phyloP scores from a whole-genome alignment of 2,888 invertebrate genomes.

The Metopia argyrocephala region DNA sequence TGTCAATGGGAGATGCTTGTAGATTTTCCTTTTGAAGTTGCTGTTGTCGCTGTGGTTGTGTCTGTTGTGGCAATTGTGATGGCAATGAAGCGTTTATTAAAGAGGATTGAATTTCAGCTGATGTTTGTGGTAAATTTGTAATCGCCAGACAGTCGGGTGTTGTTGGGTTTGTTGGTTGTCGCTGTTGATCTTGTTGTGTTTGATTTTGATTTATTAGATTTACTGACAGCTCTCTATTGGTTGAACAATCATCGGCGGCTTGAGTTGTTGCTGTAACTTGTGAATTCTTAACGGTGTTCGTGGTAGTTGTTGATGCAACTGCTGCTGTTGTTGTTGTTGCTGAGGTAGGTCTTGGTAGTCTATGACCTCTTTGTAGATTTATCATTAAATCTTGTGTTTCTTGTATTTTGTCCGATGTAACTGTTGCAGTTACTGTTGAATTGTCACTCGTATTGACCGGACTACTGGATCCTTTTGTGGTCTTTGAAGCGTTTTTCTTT shows the following conservation, averaged over 20 bases:
- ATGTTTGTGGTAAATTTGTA: slow-evolving; percentile 52
- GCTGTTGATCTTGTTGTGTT: slow-evolving; percentile 24
- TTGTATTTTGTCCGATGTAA: slow-evolving; percentile 37
- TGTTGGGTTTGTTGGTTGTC: slow-evolving; percentile 7
- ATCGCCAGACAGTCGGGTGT: slow-evolving; percentile 14
- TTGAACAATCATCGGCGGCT: slow-evolving; percentile 36
- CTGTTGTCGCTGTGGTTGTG: slow-evolving; percentile 24
- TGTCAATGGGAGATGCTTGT: slow-evolving; percentile 44
- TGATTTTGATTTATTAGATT: slow-evolving; percentile 65
- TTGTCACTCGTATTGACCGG: slow-evolving; percentile 32
- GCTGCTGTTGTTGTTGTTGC: slow-evolving; percentile 50
- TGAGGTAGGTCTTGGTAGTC: slow-evolving; percentile 71
- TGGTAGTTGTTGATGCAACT: slow-evolving; percentile 38
- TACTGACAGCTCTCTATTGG: slow-evolving; percentile 57
- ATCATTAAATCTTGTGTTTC: slow-evolving; percentile 71
- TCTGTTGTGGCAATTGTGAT: slow-evolving; percentile 26
- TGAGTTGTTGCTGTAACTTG: slow-evolving; percentile 22
- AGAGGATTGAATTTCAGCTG: slow-evolving; percentile 58
- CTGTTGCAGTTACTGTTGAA: slow-evolving; percentile 7
- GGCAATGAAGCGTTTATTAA: slow-evolving; percentile 59
- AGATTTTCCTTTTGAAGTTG: slow-evolving; percentile 54
- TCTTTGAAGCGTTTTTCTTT: slow-evolving; percentile 40
- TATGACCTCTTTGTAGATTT: slow-evolving; percentile 72
- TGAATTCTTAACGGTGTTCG: slow-evolving; percentile 46
- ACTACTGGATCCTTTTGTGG: slow-evolving; percentile 35